These are phyloP conservation scores for Orientallactaga bullata DNA, from an alignment of 2,113 vertebrate species.

Conservation along the genomic window DNA sequence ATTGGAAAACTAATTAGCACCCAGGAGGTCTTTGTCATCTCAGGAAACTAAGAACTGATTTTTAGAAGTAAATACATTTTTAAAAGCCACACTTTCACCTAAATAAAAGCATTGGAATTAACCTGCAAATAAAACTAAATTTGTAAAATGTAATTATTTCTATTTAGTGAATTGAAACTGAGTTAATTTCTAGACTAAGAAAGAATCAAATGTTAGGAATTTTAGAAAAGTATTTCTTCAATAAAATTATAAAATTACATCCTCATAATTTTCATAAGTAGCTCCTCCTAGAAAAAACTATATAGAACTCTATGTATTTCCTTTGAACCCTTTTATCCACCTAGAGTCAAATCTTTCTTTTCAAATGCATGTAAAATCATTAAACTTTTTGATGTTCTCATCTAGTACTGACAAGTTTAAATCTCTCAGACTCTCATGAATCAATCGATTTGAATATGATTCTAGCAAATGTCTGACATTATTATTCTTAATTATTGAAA, in stretches of 20 bases:
- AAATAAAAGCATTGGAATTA: slow-evolving; percentile 3
- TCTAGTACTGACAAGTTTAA: neutral
- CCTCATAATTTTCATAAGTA: slow-evolving; percentile 21
- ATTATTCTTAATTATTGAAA: neutral
- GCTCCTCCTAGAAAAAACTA: neutral
- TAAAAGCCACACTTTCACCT: neutral
- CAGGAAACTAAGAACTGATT: neutral
- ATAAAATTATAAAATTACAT: neutral
- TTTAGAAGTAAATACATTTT: slow-evolving; percentile 29
- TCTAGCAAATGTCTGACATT: neutral
- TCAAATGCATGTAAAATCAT: neutral
- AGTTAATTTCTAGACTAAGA: slow-evolving; percentile 42
- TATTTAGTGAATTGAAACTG: slow-evolving; percentile 20
- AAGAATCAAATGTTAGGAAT: neutral
- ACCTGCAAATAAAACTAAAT: slow-evolving; percentile 45
- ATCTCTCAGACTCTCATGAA: neutral
- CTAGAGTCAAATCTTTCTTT: neutral
- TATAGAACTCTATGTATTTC: neutral
- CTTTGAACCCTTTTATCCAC: neutral
- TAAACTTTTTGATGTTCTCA: neutral
- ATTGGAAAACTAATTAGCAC: neutral
- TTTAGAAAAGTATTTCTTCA: neutral
- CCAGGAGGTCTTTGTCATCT: neutral
- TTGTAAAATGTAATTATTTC: slow-evolving; percentile 4
- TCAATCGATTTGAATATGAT: neutral